Base-by-base conservation (phyloP, 2,797 vertebrate species). In the Enteromius afrohamiltoni region DNA sequence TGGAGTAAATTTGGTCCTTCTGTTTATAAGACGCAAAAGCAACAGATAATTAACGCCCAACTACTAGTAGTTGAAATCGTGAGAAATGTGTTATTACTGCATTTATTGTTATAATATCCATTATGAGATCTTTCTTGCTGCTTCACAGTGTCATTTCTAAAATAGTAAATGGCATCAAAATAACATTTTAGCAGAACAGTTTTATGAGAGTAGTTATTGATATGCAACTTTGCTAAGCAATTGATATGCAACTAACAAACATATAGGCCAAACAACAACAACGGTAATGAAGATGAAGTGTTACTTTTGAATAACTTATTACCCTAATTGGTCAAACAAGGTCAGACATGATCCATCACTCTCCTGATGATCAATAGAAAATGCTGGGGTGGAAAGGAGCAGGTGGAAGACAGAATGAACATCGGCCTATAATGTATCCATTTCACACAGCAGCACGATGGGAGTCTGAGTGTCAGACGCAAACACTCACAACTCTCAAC, bases 401-500 rank as follows among this genome's bases (percentile, higher is more conserved):
- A 69, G 64, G 74, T 83, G 74, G 47, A 23, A 37, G 58, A 62
- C 17, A 62, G 29, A 71, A 83, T 86, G 85, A 90, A 87, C 85
- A 74, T 88, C 76, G 85, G 83, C 11, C 19, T 17, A 19, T 53
- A 19, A 64, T 74, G 80, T 78, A 83, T 83, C 67, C 65, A 69
- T 83, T 78, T 78, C 47, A 45, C 81, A 68, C 47, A 55, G 47
- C 4, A 83, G 34, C 47, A 65, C 73, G 83, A 78, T 47, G 51
- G 42, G 80, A 83, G 77, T 80, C 40, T 68, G 45, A 83, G 55
- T 87, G 79, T 53, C n/a, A 84, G 76, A 58, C 3, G 51, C 45
- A 78, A 73, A 83, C 34, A 67, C 85, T 79, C 26, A 76, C 81
- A 78, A 4, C 60, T n/a, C 55, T 64, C 42, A 49, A 67, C 77